phyloP scores from a whole-genome alignment of 2,888 invertebrate genomes.

The Achlya flavicornis region DNA sequence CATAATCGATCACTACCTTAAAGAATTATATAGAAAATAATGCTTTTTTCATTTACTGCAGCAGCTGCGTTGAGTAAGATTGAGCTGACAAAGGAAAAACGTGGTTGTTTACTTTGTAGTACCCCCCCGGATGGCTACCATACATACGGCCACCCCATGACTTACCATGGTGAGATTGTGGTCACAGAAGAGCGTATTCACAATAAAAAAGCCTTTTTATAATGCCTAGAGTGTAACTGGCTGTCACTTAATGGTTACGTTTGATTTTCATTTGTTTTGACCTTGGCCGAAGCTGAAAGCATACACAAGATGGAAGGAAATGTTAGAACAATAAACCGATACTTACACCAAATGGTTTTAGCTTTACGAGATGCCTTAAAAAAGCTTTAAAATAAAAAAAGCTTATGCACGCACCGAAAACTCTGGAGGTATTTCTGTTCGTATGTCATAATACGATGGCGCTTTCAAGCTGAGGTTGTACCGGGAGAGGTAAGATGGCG shows the following conservation, averaged over 20 bases:
- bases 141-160: too few species aligned
- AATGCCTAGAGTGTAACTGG: too few species aligned
- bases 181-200: too few species aligned
- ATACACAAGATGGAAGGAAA: not conserved
- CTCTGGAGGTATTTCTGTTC: not conserved
- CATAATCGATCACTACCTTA: too few species aligned
- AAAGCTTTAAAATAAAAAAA: not conserved
- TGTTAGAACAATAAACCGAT: not conserved
- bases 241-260: not conserved
- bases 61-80: too few species aligned
- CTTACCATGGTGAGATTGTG: too few species aligned
- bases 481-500: not conserved
- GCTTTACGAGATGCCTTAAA: not conserved
- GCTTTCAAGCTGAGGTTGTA: not conserved
- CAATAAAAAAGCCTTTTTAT: too few species aligned
- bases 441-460: slow-evolving; percentile 4
- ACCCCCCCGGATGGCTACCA: too few species aligned
- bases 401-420: not conserved
- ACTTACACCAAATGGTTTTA: not conserved
- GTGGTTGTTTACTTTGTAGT: too few species aligned
- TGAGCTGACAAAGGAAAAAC: too few species aligned
- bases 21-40: too few species aligned
- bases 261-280: not conserved
- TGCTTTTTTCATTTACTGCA: too few species aligned
- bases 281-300: not conserved